Percentiles rank a stretch among this genome's conserved stretches.
These are phyloP conservation scores for Crocodylus rhombifer DNA, from an alignment of 2,797 vertebrate species.

Conservation along the genomic window DNA sequence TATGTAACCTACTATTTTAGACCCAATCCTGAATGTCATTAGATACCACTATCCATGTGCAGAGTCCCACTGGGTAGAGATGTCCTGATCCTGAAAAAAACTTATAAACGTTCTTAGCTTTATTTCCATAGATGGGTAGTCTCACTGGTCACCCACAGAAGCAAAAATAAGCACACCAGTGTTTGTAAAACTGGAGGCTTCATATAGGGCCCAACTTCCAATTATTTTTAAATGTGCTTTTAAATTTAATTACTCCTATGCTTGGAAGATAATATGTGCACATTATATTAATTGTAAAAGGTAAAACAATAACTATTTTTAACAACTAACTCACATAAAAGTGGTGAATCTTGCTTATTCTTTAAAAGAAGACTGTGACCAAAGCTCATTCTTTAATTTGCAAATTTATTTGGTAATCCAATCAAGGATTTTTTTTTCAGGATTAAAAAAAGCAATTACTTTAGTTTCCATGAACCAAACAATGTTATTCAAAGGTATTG, in stretches of 20 bases:
- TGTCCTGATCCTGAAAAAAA: not conserved
- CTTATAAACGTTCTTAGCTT: not conserved
- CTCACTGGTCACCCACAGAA: not conserved
- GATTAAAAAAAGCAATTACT: not conserved
- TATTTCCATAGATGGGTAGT: too few relatives aligned
- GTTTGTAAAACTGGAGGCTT: not conserved
- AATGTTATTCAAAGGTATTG: not conserved
- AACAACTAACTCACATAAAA: not conserved
- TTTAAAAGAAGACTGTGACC: not conserved
- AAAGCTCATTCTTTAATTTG: not conserved
- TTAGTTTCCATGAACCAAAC: not conserved
- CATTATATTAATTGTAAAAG: not conserved
- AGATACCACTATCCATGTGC: not conserved
- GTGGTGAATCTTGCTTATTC: not conserved
- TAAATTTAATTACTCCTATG: not conserved
- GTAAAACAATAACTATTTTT: not conserved
- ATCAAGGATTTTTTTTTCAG: not conserved
- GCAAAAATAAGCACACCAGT: not conserved
- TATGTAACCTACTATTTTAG: not conserved
- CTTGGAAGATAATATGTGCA: not conserved
- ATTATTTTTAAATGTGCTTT: not conserved
- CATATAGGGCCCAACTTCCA: not conserved
- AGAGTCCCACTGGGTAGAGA: not conserved
- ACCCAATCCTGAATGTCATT: not conserved
- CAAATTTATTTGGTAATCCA: constrained; percentile 1